Conservation (phyloP, 1,140 invertebrate genomes). For the Adoxophyes honmai region DNA sequence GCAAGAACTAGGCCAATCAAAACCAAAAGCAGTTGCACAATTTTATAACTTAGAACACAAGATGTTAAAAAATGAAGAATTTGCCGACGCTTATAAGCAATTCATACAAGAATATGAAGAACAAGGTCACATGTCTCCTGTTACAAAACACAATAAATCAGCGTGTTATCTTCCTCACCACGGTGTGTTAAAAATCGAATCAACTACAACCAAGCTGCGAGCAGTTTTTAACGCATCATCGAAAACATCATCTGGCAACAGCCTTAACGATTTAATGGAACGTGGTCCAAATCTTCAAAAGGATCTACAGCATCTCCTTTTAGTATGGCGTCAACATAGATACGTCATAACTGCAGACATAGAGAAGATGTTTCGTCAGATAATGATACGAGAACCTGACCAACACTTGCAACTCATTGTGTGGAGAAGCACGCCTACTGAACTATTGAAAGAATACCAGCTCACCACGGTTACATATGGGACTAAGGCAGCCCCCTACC, state of each 20-base stretch:
- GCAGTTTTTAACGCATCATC: constrained; percentile 43
- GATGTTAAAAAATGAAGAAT: neutral
- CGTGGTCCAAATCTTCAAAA: constrained; percentile 47
- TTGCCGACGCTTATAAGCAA: neutral
- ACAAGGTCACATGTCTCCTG: neutral
- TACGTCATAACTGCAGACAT: constrained; percentile 39
- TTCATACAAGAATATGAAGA: constrained; percentile 12
- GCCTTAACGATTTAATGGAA: constrained; percentile 36
- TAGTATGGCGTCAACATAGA: constrained; percentile 32
- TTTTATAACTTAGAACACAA: neutral
- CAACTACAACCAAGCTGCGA: constrained; percentile 31
- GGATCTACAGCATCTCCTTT: constrained; percentile 29
- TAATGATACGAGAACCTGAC: constrained; percentile 29
- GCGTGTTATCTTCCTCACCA: constrained; percentile 49
- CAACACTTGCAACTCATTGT: constrained; percentile 41
- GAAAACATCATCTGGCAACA: constrained; percentile 24
- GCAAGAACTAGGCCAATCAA: neutral
- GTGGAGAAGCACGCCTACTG: constrained; percentile 30
- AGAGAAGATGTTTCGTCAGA: constrained; percentile 44
- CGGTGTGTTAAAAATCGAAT: constrained; percentile 27
- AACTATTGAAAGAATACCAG: constrained; percentile 34
- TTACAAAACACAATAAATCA: neutral
- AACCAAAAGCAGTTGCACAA: neutral
- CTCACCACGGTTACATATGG: constrained; percentile 50
- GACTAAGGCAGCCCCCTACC: constrained; percentile 37